Conservation (phyloP, 2,113 vertebrate genomes). For the Otocyon megalotis region DNA sequence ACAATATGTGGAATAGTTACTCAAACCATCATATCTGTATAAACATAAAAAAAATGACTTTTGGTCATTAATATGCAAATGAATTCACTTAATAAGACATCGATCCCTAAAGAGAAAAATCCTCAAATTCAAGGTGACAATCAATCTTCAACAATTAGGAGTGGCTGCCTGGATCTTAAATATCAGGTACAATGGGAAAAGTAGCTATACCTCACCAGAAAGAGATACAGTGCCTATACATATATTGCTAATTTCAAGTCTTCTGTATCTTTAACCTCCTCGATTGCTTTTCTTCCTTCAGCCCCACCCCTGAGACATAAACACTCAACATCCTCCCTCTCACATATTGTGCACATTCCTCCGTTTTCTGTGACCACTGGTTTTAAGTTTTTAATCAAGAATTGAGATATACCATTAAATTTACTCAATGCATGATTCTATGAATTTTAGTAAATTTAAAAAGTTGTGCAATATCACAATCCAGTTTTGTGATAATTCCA, state of each 20-base stretch:
- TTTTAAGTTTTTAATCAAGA: neutral
- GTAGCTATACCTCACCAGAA: neutral
- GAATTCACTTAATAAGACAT: neutral
- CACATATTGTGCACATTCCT: neutral
- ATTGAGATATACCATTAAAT: neutral
- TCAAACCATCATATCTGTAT: neutral
- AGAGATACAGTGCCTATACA: neutral
- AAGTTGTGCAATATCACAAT: neutral
- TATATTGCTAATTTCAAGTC: neutral
- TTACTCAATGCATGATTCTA: neutral
- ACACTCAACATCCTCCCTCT: neutral
- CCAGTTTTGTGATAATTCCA: neutral
- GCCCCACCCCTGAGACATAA: neutral
- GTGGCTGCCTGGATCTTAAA: neutral
- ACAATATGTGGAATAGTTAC: neutral
- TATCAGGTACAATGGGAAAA: neutral
- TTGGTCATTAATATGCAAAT: neutral
- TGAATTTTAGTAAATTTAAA: neutral
- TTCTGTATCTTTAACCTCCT: neutral
- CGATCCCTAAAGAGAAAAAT: neutral
- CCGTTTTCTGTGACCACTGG: neutral
- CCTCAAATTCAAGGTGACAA: neutral
- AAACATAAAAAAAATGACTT: neutral
- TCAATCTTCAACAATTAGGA: neutral
- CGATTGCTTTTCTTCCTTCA: neutral